Percentiles rank a stretch among this genome's conserved stretches.
Evolutionary conservation across 2,888 invertebrate genomes (phyloP).

Genomic region (Clanis bilineata): DNA sequence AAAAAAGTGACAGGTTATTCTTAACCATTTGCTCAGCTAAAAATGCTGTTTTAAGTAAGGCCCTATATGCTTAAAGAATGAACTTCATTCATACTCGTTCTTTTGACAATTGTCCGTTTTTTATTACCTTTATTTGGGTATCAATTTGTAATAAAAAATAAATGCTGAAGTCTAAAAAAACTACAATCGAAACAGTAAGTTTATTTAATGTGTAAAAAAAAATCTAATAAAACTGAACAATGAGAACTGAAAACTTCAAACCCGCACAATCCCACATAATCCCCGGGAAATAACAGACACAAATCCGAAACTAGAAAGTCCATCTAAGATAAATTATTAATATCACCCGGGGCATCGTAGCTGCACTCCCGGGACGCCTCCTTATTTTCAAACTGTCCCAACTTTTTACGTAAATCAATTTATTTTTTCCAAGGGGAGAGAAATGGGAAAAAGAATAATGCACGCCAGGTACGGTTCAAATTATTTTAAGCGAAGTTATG

Average conservation of each 20-base stretch:
- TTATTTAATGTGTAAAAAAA: no score
- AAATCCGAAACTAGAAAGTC: conserved; percentile 7
- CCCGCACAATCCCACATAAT: conserved; percentile 1
- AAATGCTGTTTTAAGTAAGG: no score
- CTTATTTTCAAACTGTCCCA: conserved; percentile 51
- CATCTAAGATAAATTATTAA: conserved; percentile 15
- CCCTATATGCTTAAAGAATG: no score
- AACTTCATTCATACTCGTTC: no score
- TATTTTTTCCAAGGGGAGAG: conserved; percentile 37
- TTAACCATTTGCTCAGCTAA: no score
- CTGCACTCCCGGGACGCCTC: conserved; percentile 33
- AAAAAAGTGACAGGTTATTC: no score
- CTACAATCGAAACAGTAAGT: no score
- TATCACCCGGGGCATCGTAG: conserved; percentile 22
- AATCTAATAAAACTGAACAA: background rate
- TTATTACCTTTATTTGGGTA: no score
- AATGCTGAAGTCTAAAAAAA: no score
- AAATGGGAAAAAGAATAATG: conserved; percentile 24
- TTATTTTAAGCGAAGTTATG: background rate
- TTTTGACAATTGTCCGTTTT: no score
- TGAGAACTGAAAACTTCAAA: background rate
- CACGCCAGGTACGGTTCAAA: background rate
- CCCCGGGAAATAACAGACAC: conserved; percentile 2
- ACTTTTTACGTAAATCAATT: conserved; percentile 54
- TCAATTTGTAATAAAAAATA: no score